These are phyloP conservation scores for Lamellibrachia columna DNA, from an alignment of 2,888 invertebrate species.

Conservation along the genomic window DNA sequence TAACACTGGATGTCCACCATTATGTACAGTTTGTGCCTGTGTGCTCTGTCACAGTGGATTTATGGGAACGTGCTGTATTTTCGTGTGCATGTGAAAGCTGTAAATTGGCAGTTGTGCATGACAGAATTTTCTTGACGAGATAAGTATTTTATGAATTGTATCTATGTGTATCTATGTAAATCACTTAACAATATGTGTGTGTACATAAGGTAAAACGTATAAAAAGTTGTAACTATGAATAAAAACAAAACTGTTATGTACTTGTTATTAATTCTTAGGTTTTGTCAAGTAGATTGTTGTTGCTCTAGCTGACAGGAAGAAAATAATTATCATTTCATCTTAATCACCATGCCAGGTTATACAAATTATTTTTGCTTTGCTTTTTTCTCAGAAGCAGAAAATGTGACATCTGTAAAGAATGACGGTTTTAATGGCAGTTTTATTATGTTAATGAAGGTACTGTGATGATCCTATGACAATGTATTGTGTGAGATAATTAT, in stretches of 20 bases:
- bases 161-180: too few species aligned
- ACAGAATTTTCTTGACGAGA: neutral
- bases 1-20: neutral
- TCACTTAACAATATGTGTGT: neutral
- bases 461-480: neutral
- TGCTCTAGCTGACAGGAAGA: neutral
- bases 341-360: slow-evolving; percentile 9
- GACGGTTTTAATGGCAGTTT: neutral
- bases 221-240: slow-evolving; percentile 7
- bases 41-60: neutral
- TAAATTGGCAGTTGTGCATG: neutral
- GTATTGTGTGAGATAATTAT: neutral
- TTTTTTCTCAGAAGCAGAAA: neutral
- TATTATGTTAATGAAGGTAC: slow-evolving; percentile 5
- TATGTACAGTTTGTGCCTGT: neutral
- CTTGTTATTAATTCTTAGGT: neutral
- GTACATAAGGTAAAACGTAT: neutral
- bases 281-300: slow-evolving; percentile 6
- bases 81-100: neutral
- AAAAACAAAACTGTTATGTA: neutral
- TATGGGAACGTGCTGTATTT: neutral
- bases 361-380: neutral
- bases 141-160: neutral
- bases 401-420: neutral
- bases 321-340: neutral